phyloP scores from a whole-genome alignment of 2,113 vertebrate genomes.

The Proterorhinus semilunaris region DNA sequence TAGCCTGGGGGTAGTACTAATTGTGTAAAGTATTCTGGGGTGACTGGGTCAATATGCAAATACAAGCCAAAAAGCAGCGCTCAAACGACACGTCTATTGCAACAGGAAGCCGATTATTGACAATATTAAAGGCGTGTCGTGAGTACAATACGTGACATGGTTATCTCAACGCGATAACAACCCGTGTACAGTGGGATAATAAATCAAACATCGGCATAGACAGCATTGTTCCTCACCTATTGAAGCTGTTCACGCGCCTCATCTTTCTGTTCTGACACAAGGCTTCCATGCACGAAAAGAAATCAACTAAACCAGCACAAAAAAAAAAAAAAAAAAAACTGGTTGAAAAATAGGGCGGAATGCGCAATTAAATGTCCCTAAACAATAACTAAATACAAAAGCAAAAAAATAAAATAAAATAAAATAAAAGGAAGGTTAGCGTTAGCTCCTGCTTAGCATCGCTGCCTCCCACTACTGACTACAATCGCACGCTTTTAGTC shows the following conservation, averaged over 20 bases:
- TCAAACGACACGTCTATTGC: neutral
- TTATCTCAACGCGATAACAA: neutral
- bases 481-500: constrained; percentile 61
- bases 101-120: neutral
- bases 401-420: constrained; percentile 13
- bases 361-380: constrained; percentile 19
- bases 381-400: neutral
- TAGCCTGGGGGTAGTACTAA: too few species aligned
- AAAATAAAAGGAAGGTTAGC: constrained; percentile 43
- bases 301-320: neutral
- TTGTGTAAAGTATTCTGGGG: too few species aligned
- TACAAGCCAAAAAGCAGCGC: neutral
- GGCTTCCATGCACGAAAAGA: constrained; percentile 3
- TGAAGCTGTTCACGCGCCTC: constrained; percentile 62
- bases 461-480: constrained; percentile 9
- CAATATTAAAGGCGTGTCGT: neutral
- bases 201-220: neutral
- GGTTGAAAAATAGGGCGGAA: neutral
- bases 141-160: neutral
- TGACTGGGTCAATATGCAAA: too few species aligned
- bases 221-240: constrained; percentile 65
- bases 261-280: constrained; percentile 24
- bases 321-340: constrained; percentile 3
- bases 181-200: neutral
- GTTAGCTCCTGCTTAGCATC: constrained; percentile 35